Base-by-base conservation (phyloP, 2,113 vertebrate species). In the Pluvialis apricaria region DNA sequence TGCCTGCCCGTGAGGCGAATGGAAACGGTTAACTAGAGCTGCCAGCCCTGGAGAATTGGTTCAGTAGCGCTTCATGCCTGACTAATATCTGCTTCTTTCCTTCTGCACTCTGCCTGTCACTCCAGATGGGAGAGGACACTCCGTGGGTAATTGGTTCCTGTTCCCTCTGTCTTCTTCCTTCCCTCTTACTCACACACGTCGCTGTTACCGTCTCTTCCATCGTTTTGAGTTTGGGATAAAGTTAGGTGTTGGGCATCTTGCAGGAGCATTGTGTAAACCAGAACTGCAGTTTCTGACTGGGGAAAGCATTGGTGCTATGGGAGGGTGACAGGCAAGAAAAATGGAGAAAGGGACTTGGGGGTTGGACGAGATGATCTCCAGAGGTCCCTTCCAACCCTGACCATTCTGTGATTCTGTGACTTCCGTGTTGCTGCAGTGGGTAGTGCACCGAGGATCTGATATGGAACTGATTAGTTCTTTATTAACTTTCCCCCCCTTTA, bases 101-200 rank as follows among this genome's bases (percentile, higher is more conserved):
- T 97, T 89, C 95, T 97, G 95, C 66, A 64, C 93, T 91, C 92
- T 96, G 97, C 97, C 96, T 97, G 92, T 96, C 97, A 88, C 95
- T 96, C 96, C 97, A 98, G 97, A 98, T 98, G 97, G 98, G 97
- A 97, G 97, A 97, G 95, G 97, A 98, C 75, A 69, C 86, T 75
- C 86, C 0, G 85, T 97, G 97, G 97, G 95, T 97, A 97, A 97
- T 93, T 98, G 96, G 89, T 97, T 97, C 96, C 95, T 96, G 95
- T 97, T 96, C 92, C 69, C 88, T 97, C 94, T 80, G 71, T 92
- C 94, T 96, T 96, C 93, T 68, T 94, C 70, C 62, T 92, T 94
- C 82, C 58, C 51, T 94, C 76, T 88, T 94, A 75, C 52, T 96
- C 94, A 92, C 82, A 68, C 55, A 7, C 32, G 0, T 72, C 4